Evolutionary conservation across 2,888 invertebrate species (phyloP).

Genomic region (Sericinus montela): DNA sequence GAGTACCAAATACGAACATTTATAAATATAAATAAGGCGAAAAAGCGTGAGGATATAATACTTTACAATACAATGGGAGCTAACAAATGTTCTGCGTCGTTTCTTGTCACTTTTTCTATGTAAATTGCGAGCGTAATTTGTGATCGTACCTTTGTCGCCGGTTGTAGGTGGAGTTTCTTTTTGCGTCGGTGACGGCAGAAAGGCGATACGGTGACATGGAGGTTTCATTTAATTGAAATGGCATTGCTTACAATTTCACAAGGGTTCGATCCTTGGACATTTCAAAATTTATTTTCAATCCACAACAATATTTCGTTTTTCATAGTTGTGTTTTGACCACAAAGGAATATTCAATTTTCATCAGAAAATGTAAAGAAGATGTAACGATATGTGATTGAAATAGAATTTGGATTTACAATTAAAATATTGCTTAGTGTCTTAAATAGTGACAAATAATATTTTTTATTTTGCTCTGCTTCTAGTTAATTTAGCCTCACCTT

Average conservation of each 20-base stretch:
- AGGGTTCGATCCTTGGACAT: too few relatives aligned
- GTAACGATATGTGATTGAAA: too few relatives aligned
- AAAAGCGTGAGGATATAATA: constrained; percentile 49
- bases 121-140: constrained; percentile 71
- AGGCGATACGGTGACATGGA: constrained; percentile 24
- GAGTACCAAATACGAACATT: constrained; percentile 65
- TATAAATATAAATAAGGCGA: constrained; percentile 70
- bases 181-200: constrained; percentile 35
- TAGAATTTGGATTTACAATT: too few relatives aligned
- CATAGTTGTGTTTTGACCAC: too few relatives aligned
- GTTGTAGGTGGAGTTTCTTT: constrained; percentile 28
- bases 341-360: too few relatives aligned
- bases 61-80: constrained; percentile 62
- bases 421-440: too few relatives aligned
- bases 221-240: constrained; percentile 15
- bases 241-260: background rate
- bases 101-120: constrained; percentile 71
- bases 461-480: too few relatives aligned
- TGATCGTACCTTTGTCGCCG: constrained; percentile 39
- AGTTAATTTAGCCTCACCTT: too few relatives aligned
- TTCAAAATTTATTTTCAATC: too few relatives aligned
- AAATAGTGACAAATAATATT: too few relatives aligned
- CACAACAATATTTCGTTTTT: too few relatives aligned
- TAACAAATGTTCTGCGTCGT: constrained; percentile 68
- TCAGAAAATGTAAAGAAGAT: too few relatives aligned